These are phyloP conservation scores for Eurytemora carolleeae DNA, from an alignment of 1,140 invertebrate genomes.

Conservation along the genomic window DNA sequence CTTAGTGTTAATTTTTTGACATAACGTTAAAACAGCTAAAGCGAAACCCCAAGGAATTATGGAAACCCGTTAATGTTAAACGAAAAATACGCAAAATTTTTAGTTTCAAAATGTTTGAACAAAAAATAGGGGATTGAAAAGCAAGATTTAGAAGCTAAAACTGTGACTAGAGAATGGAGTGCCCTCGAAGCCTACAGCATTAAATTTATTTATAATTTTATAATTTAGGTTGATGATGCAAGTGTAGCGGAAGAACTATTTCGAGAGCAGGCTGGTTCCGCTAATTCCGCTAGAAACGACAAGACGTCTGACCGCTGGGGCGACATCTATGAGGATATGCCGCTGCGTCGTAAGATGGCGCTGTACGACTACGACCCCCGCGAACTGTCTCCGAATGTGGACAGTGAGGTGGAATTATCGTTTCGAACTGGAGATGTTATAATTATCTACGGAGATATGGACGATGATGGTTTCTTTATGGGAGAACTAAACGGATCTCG, in stretches of 20 bases:
- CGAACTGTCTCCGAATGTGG: slow-evolving; percentile 91
- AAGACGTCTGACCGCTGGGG: slow-evolving; percentile 44
- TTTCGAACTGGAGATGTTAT: slow-evolving; percentile 51
- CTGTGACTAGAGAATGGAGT: no score
- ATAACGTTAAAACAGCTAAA: no score
- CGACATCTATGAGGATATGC: slow-evolving; percentile 61
- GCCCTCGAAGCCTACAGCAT: no score
- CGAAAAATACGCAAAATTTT: no score
- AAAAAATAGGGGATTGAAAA: no score
- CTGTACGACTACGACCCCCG: slow-evolving; percentile 95
- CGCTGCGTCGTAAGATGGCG: slow-evolving; percentile 82
- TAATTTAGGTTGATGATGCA: slow-evolving; percentile 30
- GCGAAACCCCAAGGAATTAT: no score
- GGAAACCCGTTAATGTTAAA: no score
- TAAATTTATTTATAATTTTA: no score
- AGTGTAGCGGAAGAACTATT: slow-evolving; percentile 25
- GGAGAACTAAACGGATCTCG: slow-evolving; percentile 72
- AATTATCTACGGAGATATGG: slow-evolving; percentile 87
- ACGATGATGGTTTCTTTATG: slow-evolving; percentile 93
- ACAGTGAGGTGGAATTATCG: slow-evolving; percentile 85
- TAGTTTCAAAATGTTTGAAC: no score
- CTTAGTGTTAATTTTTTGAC: no score
- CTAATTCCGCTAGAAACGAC: slow-evolving; percentile 16
- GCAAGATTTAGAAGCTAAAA: no score
- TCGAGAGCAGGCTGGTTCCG: slow-evolving; percentile 19